Evolutionary conservation across 2,113 vertebrate species (phyloP).

Genomic region (Seriola rivoliana): DNA sequence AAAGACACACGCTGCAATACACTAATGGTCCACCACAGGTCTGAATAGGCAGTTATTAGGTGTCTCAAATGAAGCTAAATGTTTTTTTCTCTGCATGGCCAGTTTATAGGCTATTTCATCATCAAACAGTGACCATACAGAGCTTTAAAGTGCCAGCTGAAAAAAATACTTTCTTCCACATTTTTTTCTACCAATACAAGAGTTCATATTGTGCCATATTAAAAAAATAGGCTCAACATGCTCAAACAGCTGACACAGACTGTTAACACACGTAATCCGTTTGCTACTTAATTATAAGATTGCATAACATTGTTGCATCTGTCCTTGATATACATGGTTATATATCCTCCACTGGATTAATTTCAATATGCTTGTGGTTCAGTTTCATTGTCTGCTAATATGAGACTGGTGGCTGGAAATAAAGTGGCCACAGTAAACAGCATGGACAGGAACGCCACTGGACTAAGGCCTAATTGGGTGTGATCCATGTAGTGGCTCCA

Average conservation of each 20-base stretch:
- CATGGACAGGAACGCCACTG: conserved; percentile 23
- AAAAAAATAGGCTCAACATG: background rate
- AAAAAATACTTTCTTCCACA: too few species aligned
- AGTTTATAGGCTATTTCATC: too few species aligned
- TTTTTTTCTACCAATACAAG: too few species aligned
- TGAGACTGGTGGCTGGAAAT: conserved; percentile 30
- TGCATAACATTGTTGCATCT: conserved; percentile 1
- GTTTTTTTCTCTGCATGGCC: too few species aligned
- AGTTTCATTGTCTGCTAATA: conserved; percentile 19
- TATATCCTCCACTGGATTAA: conserved; percentile 30
- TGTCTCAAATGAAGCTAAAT: too few species aligned
- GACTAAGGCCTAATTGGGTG: conserved; percentile 33
- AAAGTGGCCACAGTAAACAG: conserved; percentile 19
- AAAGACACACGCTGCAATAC: too few species aligned
- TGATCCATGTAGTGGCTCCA: conserved; percentile 31
- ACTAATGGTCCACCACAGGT: too few species aligned
- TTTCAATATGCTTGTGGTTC: conserved; percentile 9
- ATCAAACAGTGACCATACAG: too few species aligned
- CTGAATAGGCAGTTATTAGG: too few species aligned
- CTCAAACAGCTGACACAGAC: background rate
- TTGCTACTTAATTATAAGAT: conserved; percentile 6
- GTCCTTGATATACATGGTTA: conserved; percentile 9
- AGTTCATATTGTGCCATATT: background rate
- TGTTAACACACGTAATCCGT: background rate
- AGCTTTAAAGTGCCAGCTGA: too few species aligned